phyloP scores from a whole-genome alignment of 2,797 vertebrate genomes.

The Microhierax caerulescens region DNA sequence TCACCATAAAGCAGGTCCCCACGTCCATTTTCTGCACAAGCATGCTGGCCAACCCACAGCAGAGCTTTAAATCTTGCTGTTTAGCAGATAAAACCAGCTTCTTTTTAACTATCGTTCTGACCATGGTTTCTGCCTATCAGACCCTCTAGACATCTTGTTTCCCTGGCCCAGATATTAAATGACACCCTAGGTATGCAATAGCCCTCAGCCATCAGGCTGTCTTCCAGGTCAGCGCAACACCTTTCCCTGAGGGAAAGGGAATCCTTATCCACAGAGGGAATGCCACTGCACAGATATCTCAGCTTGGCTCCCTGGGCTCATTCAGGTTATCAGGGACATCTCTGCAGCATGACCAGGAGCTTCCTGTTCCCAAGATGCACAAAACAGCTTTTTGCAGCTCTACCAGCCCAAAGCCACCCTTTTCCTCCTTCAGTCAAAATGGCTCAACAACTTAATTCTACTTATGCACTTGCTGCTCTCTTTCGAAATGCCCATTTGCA shows the following conservation, averaged over 20 bases:
- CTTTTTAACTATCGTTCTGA: neutral
- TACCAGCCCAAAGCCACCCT: neutral
- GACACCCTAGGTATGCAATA: fast-evolving
- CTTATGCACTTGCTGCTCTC: neutral
- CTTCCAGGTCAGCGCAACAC: neutral
- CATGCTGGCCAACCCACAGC: neutral
- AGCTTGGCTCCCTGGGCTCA: neutral
- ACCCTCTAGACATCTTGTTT: neutral
- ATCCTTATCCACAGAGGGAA: neutral
- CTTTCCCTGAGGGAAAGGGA: neutral
- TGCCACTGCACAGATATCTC: neutral
- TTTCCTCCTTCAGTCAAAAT: neutral
- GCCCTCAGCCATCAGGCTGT: neutral
- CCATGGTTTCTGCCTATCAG: neutral
- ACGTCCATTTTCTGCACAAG: neutral
- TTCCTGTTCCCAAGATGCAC: neutral
- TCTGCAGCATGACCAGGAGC: neutral
- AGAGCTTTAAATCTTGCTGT: neutral
- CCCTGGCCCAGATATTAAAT: neutral
- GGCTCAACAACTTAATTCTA: neutral
- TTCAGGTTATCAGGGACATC: neutral
- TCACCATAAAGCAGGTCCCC: neutral
- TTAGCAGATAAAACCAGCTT: neutral
- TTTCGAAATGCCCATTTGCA: neutral
- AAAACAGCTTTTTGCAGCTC: neutral